Conservation (phyloP, 2,888 invertebrate species). For the Cordilura impudica region DNA sequence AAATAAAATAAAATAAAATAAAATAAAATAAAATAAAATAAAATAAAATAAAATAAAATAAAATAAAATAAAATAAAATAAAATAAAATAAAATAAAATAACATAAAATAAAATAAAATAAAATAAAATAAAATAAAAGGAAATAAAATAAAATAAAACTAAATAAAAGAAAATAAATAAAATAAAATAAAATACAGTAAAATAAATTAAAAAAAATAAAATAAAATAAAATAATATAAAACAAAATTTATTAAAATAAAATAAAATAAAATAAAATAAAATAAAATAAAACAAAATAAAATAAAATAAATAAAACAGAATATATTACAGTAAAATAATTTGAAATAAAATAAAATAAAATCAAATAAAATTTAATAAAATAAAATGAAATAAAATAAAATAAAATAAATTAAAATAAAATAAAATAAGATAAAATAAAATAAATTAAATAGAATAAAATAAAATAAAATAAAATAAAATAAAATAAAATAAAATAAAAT, state of each 20-base stretch:
- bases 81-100: slow-evolving; percentile 3
- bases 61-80: neutral
- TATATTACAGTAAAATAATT: no score
- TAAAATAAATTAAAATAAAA: neutral
- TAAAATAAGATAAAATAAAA: neutral
- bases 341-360: no score
- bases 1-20: no score
- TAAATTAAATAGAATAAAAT: neutral
- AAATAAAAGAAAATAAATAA: no score
- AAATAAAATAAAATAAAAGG: no score
- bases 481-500: neutral
- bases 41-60: neutral
- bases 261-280: neutral
- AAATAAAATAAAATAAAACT: no score
- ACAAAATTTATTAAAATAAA: neutral
- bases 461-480: neutral
- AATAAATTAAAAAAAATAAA: slow-evolving; percentile 5
- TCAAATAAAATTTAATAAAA: neutral
- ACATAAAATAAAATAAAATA: no score
- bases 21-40: neutral
- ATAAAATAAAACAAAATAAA: neutral
- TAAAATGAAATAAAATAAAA: neutral
- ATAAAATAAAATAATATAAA: neutral
- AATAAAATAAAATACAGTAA: no score
- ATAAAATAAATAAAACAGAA: no score